Percentiles rank a stretch among this genome's conserved stretches.
These are phyloP conservation scores for Griposia aprilina DNA, from an alignment of 2,888 invertebrate genomes.

Conservation along the genomic window DNA sequence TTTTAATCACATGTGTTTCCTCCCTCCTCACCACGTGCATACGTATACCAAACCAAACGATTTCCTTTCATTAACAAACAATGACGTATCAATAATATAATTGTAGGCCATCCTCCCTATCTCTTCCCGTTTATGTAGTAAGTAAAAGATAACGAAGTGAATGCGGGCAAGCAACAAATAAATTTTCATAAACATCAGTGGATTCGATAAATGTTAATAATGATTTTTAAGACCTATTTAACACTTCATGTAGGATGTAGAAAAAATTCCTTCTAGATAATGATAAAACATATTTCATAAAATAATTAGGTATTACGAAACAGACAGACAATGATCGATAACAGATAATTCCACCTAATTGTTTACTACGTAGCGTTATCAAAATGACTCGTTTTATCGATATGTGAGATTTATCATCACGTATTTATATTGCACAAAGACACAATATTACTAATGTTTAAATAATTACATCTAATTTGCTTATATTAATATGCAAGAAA, in stretches of 20 bases:
- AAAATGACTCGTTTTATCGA: slow-evolving; percentile 40
- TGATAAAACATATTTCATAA: background rate
- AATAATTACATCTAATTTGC: slow-evolving; percentile 30
- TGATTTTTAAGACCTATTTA: background rate
- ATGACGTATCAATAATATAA: no score
- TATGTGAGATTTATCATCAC: slow-evolving; percentile 53
- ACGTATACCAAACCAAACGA: no score
- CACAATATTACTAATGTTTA: slow-evolving; percentile 27
- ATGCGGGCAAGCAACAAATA: background rate
- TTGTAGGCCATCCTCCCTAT: background rate
- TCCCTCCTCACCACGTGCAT: no score
- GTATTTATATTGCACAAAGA: slow-evolving; percentile 53
- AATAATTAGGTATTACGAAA: slow-evolving; percentile 13
- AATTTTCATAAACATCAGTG: background rate
- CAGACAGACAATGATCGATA: slow-evolving; percentile 19
- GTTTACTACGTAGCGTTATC: slow-evolving; percentile 48
- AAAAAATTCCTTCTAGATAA: background rate
- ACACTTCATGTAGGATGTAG: background rate
- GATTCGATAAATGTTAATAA: no score
- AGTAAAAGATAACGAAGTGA: background rate
- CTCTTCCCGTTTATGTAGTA: background rate
- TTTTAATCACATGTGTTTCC: no score
- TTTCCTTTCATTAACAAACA: no score
- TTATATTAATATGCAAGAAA: slow-evolving; percentile 13
- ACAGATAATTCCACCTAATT: slow-evolving; percentile 34